Conservation (phyloP, 2,888 invertebrate species). For the Caenorhabditis sp. region DNA sequence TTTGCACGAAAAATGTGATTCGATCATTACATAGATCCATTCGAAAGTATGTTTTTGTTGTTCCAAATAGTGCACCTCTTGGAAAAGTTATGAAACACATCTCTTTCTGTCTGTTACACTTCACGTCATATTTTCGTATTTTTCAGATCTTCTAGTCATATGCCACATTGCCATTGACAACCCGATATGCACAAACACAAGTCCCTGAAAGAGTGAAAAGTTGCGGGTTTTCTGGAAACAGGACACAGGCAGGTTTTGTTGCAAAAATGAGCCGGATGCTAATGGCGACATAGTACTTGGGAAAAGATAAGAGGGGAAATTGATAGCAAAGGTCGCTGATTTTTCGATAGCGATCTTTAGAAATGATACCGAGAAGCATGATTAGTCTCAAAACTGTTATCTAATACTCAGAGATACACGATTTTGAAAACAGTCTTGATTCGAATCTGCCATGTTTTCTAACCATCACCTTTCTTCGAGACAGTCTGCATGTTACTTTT, state of each 20-base stretch:
- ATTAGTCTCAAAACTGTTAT: neutral
- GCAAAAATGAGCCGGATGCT: conserved; percentile 15
- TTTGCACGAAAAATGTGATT: neutral
- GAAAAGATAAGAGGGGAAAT: neutral
- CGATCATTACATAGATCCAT: neutral
- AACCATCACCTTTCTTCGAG: too few species aligned
- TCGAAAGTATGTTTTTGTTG: neutral
- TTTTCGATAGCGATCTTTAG: neutral
- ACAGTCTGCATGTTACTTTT: too few species aligned
- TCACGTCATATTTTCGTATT: conserved; percentile 32
- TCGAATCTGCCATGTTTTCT: too few species aligned
- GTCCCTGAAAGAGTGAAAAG: neutral
- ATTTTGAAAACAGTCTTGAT: too few species aligned
- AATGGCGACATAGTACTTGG: neutral
- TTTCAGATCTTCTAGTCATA: conserved; percentile 28
- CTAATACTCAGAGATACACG: too few species aligned
- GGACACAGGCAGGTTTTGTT: conserved; percentile 7
- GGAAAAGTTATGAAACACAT: conserved; percentile 42
- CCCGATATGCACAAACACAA: conserved; percentile 42
- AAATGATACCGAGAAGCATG: neutral
- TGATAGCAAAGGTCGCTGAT: neutral
- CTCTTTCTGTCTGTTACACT: conserved; percentile 5
- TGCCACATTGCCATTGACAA: conserved; percentile 57
- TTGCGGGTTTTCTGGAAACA: conserved; percentile 21
- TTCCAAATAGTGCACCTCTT: neutral